Percentiles rank a stretch among this genome's conserved stretches.
Conservation (phyloP, 2,113 vertebrate species). For the Nyctibius bracteatus region DNA sequence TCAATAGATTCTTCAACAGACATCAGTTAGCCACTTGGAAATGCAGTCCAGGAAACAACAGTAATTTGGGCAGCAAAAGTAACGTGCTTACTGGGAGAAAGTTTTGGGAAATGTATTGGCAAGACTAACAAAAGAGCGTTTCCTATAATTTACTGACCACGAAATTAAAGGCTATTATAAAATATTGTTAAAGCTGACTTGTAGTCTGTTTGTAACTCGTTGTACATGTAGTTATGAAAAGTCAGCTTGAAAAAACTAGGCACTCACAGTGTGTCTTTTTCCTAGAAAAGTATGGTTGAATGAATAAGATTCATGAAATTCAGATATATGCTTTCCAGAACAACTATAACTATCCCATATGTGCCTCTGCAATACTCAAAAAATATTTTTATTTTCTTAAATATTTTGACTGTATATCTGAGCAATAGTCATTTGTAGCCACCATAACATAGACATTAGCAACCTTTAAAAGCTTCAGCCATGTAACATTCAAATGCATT, state of each 20-base stretch:
- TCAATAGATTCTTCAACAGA: not conserved
- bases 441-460: not conserved
- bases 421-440: not conserved
- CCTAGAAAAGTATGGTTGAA: not conserved
- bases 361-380: not conserved
- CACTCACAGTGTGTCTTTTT: not conserved
- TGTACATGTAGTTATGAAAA: not conserved
- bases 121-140: not conserved
- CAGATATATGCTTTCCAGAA: not conserved
- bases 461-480: not conserved
- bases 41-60: not conserved
- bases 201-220: not conserved
- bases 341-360: not conserved
- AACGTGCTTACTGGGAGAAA: not conserved
- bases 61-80: not conserved
- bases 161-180: not conserved
- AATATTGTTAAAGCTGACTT: not conserved
- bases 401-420: not conserved
- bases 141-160: conserved; percentile 31
- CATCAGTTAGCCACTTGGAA: not conserved
- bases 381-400: not conserved
- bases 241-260: not conserved
- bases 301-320: not conserved
- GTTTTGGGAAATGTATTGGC: not conserved
- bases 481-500: not conserved